Base-by-base conservation (phyloP, 1,140 invertebrate genomes). In the Aphelinus certus region DNA sequence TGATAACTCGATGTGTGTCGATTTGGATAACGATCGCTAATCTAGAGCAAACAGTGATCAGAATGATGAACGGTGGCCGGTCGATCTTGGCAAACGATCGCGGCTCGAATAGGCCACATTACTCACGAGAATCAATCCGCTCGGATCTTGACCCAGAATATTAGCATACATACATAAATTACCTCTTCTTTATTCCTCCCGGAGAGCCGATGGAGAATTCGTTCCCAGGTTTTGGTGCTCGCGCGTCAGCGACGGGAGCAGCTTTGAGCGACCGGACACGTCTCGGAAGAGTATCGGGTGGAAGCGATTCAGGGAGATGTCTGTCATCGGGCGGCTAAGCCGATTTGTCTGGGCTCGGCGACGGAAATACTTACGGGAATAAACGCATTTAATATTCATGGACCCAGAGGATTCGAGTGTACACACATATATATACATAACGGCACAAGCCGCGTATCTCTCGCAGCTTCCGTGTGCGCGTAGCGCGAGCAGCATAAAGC, bases 381-480 rank as follows among this genome's bases (percentile, higher is more conserved):
- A 74, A 74, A 74, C 65, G 63, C n/a, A 68, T 74, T 74, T 74
- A 68, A 74, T 74, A 74, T 74, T 74, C 65, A 74, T 67, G 64
- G 72, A 61, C 26, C 26, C 26, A 0, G 26, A 26, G 26, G 26
- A 26, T 26, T 26, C 26, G 26, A 26, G 26, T 26, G 26, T 26
- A 26, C 26, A 26, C 26, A 26, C 26, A 26, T 26, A 26, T 26
- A 26, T 26, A 26, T 26, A 26, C 26, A 26, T 26, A 26, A 26
- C 26, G 26, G 26, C 26, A 26, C 26, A 26, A 26, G 26, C 26
- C 26, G 26, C 26, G 26, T 26, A 26, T 26, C 26, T 26, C 26
- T 26, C 26, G 26, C 26, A 26, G 26, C 26, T 26, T 26, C 26
- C 26, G 26, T 26, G 26, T 26, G 26, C 26, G 26, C 26, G 26